phyloP scores from a whole-genome alignment of 1,140 invertebrate genomes.

The Zaprionus vittiger region DNA sequence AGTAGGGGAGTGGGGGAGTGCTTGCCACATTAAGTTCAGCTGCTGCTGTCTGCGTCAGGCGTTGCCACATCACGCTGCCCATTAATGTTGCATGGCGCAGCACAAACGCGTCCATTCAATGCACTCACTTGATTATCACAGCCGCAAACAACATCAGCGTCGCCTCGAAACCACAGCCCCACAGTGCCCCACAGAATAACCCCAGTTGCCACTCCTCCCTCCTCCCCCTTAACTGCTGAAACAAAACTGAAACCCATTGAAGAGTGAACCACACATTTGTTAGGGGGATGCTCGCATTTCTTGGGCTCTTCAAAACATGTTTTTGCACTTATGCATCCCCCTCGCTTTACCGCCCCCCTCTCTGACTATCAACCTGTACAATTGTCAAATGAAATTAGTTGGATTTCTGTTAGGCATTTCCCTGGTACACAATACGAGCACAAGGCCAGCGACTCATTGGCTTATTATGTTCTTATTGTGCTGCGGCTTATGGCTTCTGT shows the following conservation, averaged over 20 bases:
- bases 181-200: constrained; percentile 5
- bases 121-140: constrained; percentile 67
- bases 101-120: constrained; percentile 59
- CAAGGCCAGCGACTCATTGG: constrained; percentile 62
- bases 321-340: constrained; percentile 70
- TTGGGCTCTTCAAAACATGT: constrained; percentile 66
- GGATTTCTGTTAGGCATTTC: constrained; percentile 42
- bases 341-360: not conserved
- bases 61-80: constrained; percentile 54
- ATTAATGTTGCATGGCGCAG: constrained; percentile 62
- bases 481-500: constrained; percentile 49
- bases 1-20: not conserved
- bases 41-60: constrained; percentile 46
- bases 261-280: constrained; percentile 1
- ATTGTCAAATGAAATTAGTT: constrained; percentile 79
- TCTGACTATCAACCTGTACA: constrained; percentile 43
- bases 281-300: constrained; percentile 33
- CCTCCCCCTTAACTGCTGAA: not conserved
- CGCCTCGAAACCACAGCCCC: constrained; percentile 33
- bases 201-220: not conserved
- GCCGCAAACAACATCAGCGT: constrained; percentile 53
- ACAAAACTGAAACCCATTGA: constrained; percentile 7
- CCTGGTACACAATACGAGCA: constrained; percentile 25
- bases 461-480: constrained; percentile 39
- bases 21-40: constrained; percentile 37